A percentile compares a stretch with the other conserved stretches of the same genome.
Evolutionary conservation across 2,113 vertebrate species (phyloP).

Genomic region (Alces alces): DNA sequence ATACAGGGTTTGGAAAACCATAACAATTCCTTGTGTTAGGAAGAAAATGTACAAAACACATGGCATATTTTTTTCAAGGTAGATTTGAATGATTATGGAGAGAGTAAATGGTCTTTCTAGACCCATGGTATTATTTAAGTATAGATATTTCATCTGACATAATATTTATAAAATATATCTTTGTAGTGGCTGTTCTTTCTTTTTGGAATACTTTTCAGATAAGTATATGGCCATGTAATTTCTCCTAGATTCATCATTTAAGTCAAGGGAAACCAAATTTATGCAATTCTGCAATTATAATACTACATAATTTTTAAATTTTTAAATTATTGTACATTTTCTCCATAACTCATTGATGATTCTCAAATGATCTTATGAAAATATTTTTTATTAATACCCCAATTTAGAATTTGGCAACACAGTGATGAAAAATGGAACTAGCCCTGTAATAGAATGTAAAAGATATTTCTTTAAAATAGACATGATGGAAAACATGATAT

Average conservation of each 20-base stretch:
- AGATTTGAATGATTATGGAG: neutral
- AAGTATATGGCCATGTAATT: neutral
- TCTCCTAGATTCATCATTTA: neutral
- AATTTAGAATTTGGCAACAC: neutral
- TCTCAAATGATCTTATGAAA: conserved; percentile 27
- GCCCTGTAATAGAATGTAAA: neutral
- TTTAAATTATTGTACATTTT: neutral
- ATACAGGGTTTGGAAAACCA: neutral
- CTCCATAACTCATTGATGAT: neutral
- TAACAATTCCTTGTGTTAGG: neutral
- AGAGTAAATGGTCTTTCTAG: neutral
- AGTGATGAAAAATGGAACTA: neutral
- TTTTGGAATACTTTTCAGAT: neutral
- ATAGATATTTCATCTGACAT: neutral
- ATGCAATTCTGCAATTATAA: neutral
- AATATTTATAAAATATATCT: neutral
- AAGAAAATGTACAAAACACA: neutral
- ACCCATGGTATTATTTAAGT: neutral
- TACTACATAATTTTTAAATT: neutral
- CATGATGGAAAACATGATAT: neutral
- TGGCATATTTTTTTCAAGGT: neutral
- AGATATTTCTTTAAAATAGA: neutral
- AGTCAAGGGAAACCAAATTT: neutral
- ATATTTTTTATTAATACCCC: neutral
- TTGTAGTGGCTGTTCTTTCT: neutral